Evolutionary conservation across 2,888 invertebrate genomes (phyloP), one percentile per base, ranked within the genome.

Genomic region (Argyresthia albistria): DNA sequence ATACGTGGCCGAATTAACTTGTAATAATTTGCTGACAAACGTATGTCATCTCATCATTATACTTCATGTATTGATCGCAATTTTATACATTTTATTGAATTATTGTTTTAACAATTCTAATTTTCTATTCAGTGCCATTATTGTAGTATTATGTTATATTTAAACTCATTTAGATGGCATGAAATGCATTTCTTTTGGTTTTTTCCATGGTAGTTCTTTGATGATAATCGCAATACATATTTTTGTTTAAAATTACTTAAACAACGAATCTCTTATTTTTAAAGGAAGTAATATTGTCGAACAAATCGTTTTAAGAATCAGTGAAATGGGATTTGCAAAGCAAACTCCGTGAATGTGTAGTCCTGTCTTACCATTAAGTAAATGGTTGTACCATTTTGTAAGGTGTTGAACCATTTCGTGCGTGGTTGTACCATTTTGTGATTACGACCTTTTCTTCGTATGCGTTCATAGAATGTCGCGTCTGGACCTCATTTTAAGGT

Each of bases 71-170:
- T 25, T 25, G 2, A 6, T 11, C 9, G 8, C n/a, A 39, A 39
- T 37, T 37, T n/a, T 36, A 43, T 43, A 8, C 42, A 43, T 16
- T 52, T 16, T 37, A 46, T 16, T 16, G 16, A 39, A 43, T 39
- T 39, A 52, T 46, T 37, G 15, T 52, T 46, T 36, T 35, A 6
- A 45, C 14, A 16, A 39, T 50, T 16, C 70, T 74, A 73, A 62
- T 67, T 73, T 77, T 76, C 77, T 75, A 65, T 81, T 80, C 80
- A 77, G 84, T 84, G 84, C 84, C 84, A 84, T 84, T 81, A 72
- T 73, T 62, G 73, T 77, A 80, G 80, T 80, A 80, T 84, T 83
- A 77, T 74, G 77, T 82, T 83, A 80, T 82, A 81, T 84, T 80
- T 64, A 76, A 78, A 79, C 78, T 77, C 75, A 77, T 80, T 75